A percentile compares a stretch with the other conserved stretches of the same genome.
Conservation (phyloP, 2,113 vertebrate genomes). For the Zingel zingel region DNA sequence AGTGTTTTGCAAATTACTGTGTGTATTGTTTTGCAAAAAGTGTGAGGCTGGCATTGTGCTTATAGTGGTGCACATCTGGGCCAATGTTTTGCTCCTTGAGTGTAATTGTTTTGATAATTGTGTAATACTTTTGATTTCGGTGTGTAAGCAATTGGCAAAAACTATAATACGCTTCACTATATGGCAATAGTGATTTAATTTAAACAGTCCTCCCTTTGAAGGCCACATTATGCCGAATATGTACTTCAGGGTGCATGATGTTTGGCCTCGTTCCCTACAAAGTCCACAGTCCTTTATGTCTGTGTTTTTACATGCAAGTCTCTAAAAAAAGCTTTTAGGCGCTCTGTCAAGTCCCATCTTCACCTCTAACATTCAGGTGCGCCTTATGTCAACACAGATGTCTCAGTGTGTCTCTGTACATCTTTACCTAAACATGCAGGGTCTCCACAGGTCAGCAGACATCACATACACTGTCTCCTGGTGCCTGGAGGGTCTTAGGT, state of each 20-base stretch:
- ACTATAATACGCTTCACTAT: not conserved
- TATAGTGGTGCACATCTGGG: too few species aligned
- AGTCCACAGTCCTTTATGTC: not conserved
- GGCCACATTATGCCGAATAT: not conserved
- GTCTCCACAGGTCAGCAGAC: constrained; percentile 66
- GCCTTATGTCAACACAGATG: constrained; percentile 52
- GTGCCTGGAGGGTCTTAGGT: constrained; percentile 67
- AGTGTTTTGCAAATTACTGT: too few species aligned
- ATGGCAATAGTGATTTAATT: not conserved
- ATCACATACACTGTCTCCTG: constrained; percentile 51
- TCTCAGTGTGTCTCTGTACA: constrained; percentile 49
- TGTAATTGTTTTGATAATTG: too few species aligned
- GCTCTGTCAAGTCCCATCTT: constrained; percentile 59
- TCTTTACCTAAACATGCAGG: constrained; percentile 55
- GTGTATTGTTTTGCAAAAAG: too few species aligned
- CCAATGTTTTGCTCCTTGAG: too few species aligned
- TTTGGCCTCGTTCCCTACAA: constrained; percentile 1
- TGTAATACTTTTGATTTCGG: too few species aligned
- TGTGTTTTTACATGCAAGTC: constrained; percentile 21
- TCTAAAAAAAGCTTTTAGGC: constrained; percentile 32
- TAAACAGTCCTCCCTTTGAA: not conserved
- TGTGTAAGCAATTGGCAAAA: too few species aligned
- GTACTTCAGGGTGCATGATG: not conserved
- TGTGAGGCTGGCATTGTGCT: too few species aligned
- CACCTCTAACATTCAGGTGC: constrained; percentile 54